phyloP scores from a whole-genome alignment of 2,797 vertebrate species.

The Sebastes jordani region DNA sequence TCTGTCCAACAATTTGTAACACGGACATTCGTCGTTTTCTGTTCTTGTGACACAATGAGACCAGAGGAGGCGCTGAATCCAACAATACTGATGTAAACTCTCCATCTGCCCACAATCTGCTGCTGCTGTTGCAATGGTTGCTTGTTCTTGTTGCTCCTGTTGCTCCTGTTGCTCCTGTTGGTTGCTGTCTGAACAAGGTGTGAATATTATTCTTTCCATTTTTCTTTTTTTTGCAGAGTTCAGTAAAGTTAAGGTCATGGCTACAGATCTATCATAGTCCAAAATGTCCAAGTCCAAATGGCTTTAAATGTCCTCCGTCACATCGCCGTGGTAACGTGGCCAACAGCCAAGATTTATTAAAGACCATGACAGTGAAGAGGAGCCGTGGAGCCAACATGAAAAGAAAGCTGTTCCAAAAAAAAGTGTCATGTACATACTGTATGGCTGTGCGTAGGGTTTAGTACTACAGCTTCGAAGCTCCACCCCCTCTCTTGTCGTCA shows the following conservation, averaged over 20 bases:
- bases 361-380: background rate
- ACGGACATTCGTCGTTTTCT: background rate
- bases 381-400: constrained; percentile 19
- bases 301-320: constrained; percentile 16
- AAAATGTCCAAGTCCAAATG: constrained; percentile 20
- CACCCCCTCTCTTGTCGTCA: constrained; percentile 13
- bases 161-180: background rate
- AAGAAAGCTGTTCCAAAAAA: background rate
- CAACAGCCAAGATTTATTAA: constrained; percentile 8
- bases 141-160: background rate
- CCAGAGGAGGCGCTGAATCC: background rate
- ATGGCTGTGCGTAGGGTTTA: constrained; percentile 26
- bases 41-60: background rate
- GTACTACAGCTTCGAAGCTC: constrained; percentile 40
- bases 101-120: background rate
- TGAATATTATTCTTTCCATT: background rate
- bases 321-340: background rate
- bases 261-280: background rate
- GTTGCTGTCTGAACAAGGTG: constrained; percentile 7
- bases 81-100: background rate
- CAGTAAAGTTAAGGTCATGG: background rate
- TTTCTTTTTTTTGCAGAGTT: background rate
- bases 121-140: background rate
- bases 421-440: constrained; percentile 31
- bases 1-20: background rate